A percentile compares a stretch with the other conserved stretches of the same genome.
Evolutionary conservation across 1,140 invertebrate genomes (phyloP).

Genomic region (Platyura marginata): DNA sequence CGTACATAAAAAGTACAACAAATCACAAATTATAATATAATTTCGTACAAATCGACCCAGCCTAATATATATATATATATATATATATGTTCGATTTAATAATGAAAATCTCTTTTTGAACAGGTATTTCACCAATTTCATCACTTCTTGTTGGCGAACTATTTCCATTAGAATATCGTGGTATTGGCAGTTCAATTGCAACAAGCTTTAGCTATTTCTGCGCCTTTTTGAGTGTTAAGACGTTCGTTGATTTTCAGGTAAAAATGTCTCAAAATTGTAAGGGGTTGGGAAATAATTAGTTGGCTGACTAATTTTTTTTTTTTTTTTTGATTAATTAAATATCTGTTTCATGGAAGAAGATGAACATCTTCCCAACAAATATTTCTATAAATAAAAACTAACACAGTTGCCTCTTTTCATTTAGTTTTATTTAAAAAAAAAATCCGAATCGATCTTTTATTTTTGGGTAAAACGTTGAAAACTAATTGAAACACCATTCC

Average conservation of each 20-base stretch:
- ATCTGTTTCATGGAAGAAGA: too few species aligned
- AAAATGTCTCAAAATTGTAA: too few species aligned
- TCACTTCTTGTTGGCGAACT: constrained; percentile 80
- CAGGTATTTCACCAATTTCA: constrained; percentile 71
- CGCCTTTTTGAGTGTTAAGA: constrained; percentile 81
- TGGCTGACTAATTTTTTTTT: not conserved
- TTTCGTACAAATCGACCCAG: not conserved
- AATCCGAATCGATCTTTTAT: too few species aligned
- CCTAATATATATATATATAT: not conserved
- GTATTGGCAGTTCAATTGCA: constrained; percentile 66
- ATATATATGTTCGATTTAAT: not conserved
- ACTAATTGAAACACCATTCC: too few species aligned
- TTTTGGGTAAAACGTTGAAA: too few species aligned
- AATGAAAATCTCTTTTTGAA: too few species aligned
- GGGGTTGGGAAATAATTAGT: too few species aligned
- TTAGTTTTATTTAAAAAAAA: too few species aligned
- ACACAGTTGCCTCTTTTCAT: too few species aligned
- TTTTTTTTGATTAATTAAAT: too few species aligned
- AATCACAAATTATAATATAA: not conserved
- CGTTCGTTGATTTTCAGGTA: constrained; percentile 55
- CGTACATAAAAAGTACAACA: not conserved
- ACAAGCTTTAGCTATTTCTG: constrained; percentile 75
- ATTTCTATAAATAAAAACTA: too few species aligned
- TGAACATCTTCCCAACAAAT: too few species aligned
- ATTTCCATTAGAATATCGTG: constrained; percentile 73